Conservation (phyloP, 2,888 invertebrate genomes). For the Venustoraphidia nigricollis region DNA sequence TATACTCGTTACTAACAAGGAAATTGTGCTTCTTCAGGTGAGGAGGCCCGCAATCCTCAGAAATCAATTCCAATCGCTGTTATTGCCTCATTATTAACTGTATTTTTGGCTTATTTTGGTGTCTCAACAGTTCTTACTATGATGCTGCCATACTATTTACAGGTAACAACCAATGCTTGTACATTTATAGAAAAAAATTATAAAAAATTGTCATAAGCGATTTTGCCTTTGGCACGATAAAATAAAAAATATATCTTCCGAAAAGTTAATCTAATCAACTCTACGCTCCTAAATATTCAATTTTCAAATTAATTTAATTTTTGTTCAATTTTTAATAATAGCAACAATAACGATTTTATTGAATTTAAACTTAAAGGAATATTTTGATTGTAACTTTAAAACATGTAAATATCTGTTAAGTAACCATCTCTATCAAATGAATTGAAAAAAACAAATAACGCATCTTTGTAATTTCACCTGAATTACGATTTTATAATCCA, state of each 20-base stretch:
- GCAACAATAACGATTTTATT: no score
- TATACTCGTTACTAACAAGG: background rate
- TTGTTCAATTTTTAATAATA: no score
- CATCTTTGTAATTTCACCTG: no score
- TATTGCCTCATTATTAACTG: constrained; percentile 62
- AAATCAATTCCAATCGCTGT: constrained; percentile 81
- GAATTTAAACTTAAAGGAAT: no score
- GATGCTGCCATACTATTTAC: constrained; percentile 67
- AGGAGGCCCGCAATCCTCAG: constrained; percentile 80
- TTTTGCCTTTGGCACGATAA: background rate
- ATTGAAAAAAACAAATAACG: no score
- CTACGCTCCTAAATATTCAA: no score
- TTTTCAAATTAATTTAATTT: no score
- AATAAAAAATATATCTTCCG: no score
- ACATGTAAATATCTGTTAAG: background rate
- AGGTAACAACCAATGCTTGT: constrained; percentile 29
- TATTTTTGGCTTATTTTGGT: constrained; percentile 82
- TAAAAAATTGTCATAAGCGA: background rate
- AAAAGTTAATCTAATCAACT: no score
- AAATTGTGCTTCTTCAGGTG: constrained; percentile 37
- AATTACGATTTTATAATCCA: no score
- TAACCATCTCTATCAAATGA: no score
- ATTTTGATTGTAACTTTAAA: no score
- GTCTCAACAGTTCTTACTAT: constrained; percentile 80
- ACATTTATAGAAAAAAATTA: background rate